Evolutionary conservation across 2,797 vertebrate species (phyloP).

Genomic region (Phoxinus dragarum): DNA sequence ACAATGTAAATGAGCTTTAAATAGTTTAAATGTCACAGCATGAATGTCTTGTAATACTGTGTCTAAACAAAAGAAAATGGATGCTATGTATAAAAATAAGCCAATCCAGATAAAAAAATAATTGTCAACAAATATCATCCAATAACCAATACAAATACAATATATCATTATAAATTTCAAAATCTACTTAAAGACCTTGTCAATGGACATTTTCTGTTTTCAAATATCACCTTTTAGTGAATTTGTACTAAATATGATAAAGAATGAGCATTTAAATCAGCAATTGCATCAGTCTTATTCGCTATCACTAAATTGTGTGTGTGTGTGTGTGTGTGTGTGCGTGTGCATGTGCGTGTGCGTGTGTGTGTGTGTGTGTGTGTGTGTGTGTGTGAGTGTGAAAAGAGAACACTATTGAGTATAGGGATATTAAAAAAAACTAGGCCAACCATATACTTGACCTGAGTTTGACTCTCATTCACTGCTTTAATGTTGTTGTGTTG

Average conservation of each 20-base stretch:
- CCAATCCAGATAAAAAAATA: neutral
- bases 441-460: neutral
- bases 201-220: neutral
- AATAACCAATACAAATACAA: neutral
- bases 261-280: too few relatives aligned
- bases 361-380: too few relatives aligned
- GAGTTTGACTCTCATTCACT: neutral
- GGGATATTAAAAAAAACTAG: neutral
- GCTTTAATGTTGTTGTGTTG: slow-evolving; percentile 5
- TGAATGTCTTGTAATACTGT: neutral
- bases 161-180: neutral
- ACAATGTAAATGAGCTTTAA: neutral
- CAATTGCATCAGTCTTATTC: too few relatives aligned
- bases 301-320: too few relatives aligned
- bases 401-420: neutral
- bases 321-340: too few relatives aligned
- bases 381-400: neutral
- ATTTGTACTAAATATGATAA: too few relatives aligned
- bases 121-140: too few relatives aligned
- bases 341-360: too few relatives aligned
- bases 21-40: neutral
- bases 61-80: neutral
- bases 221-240: too few relatives aligned
- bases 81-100: neutral
- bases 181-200: neutral